phyloP scores from a whole-genome alignment of 2,888 invertebrate genomes.

The Leptinotarsa tumamoca region DNA sequence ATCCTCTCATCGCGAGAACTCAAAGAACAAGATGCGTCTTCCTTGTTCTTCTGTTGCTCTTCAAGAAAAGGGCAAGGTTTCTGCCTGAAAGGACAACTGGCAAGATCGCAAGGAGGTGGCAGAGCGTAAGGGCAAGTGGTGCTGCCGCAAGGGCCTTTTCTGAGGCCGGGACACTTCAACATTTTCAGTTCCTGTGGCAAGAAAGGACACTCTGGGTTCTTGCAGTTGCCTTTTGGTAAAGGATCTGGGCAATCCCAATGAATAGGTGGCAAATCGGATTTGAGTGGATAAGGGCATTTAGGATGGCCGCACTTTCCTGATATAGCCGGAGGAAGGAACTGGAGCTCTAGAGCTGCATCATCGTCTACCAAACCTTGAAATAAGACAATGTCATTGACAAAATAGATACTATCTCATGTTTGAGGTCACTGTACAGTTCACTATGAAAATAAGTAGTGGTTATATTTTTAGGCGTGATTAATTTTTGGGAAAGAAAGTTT shows the following conservation, averaged over 20 bases:
- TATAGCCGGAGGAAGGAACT: constrained; percentile 53
- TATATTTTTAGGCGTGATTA: too few species aligned
- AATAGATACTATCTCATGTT: too few species aligned
- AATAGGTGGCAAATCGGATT: constrained; percentile 59
- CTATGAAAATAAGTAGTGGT: too few species aligned
- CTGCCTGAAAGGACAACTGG: constrained; percentile 48
- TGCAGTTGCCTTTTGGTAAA: constrained; percentile 61
- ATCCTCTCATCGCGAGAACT: constrained; percentile 31
- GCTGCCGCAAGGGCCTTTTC: constrained; percentile 59
- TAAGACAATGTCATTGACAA: background rate
- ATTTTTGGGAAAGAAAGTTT: too few species aligned
- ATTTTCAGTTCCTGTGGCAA: constrained; percentile 53
- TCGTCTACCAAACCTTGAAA: constrained; percentile 54
- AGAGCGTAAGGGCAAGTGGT: constrained; percentile 59
- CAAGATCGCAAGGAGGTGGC: constrained; percentile 50
- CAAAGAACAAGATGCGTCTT: constrained; percentile 32
- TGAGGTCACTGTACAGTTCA: too few species aligned
- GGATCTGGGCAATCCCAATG: constrained; percentile 67
- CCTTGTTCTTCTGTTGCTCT: constrained; percentile 27
- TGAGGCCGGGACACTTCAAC: constrained; percentile 53
- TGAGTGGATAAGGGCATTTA: constrained; percentile 55
- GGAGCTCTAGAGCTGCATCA: constrained; percentile 56
- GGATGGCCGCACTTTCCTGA: constrained; percentile 58
- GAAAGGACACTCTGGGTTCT: constrained; percentile 62
- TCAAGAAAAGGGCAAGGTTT: constrained; percentile 45